Conservation (phyloP, 2,797 vertebrate species). For the Brotogeris chrysoptera region DNA sequence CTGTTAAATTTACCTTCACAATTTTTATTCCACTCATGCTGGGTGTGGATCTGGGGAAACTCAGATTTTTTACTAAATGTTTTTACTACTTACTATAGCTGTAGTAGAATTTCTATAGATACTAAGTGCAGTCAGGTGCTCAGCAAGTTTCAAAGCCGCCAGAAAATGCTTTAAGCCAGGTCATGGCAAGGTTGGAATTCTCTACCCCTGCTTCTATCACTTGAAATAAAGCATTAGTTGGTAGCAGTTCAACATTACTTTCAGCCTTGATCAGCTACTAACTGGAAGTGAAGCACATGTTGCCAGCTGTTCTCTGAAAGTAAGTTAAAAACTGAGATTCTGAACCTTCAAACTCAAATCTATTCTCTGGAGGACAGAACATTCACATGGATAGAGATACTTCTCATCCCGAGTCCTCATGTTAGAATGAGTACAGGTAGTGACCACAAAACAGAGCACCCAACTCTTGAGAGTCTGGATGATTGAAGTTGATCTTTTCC, state of each 20-base stretch:
- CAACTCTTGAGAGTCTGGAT: not conserved
- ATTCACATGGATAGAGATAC: not conserved
- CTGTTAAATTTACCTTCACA: conserved; percentile 26
- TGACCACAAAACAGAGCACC: not conserved
- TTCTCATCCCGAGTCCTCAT: not conserved
- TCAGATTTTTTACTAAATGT: not conserved
- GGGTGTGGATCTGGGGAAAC: not conserved
- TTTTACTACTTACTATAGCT: not conserved
- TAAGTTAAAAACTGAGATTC: not conserved
- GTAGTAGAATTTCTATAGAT: not conserved
- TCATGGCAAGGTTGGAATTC: not conserved
- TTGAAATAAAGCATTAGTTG: not conserved
- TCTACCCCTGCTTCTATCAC: not conserved
- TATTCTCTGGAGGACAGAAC: not conserved
- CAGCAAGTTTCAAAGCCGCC: not conserved
- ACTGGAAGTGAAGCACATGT: not conserved
- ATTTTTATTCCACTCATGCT: not conserved
- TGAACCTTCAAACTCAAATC: not conserved
- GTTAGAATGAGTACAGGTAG: not conserved
- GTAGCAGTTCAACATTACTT: not conserved
- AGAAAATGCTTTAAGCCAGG: not conserved
- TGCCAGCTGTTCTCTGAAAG: not conserved
- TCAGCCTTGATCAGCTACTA: not conserved
- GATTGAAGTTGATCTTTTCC: not conserved
- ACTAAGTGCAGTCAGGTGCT: not conserved